Base-by-base conservation (phyloP, 2,888 invertebrate species). In the Agrotis puta region DNA sequence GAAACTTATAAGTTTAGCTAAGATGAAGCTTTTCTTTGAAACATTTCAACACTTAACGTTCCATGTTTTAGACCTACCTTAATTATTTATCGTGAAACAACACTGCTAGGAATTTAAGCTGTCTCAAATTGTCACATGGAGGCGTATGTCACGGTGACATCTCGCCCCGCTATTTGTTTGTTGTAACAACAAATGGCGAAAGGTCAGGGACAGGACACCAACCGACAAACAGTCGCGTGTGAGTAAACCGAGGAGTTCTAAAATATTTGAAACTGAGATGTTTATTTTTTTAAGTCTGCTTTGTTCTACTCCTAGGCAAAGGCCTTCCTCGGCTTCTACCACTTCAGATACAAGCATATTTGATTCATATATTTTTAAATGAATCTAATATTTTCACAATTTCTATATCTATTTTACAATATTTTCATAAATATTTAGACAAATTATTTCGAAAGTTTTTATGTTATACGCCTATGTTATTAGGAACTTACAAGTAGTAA, bases 201-300 rank as follows among this genome's bases (percentile, higher is more conserved):
- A 77, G 70, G 82, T 77, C 77, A 77, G 20, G 77, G 77, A 54
- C 50, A 20, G 77, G 62, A 70, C 20, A 56, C 27, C 9, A 53
- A 54, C 48, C 57, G 47, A 47, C 47, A 16, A 59, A 50, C 18
- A 45, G 33, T 62, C 62, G 48, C 62, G 71, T 66, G 51, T 70
- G 70, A 58, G 57, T 20, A n/a, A 57, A 51, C 18, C 47, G 11
- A 33, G 48, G 57, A 53, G 27, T 67, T 47, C n/a, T 18, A n/a
- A 13, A 16, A 20, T n/a, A 50, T 20, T 51, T 22, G 18, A 22
- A 33, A n/a, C 9, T 7, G 14, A 5, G 20, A 9, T 20, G 18
- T 14, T 62, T n/a, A n/a, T 58, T 58, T 0, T 33, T 33, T 27
- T 27, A 3, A 27, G 27, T 5, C 27, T 27, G 27, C 27, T 27